A percentile compares a stretch with the other conserved stretches of the same genome.
These are phyloP conservation scores for Spongilla lacustris DNA, from an alignment of 37 sponge, comb jelly and placozoan species.

Conservation along the genomic window DNA sequence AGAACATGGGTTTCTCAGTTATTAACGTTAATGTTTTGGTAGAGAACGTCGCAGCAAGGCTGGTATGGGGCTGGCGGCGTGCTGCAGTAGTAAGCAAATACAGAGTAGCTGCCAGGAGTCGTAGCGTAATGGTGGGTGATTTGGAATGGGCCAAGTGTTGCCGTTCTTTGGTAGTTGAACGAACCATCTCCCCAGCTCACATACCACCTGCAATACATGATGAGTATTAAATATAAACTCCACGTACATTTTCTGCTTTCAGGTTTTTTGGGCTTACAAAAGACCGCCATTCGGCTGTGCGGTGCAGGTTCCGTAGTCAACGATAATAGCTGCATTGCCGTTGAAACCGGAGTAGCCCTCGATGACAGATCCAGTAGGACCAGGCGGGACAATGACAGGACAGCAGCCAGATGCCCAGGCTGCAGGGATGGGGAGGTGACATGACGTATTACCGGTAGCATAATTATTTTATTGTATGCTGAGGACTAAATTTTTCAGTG, in stretches of 20 bases:
- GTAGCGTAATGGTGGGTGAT: constrained; percentile 1
- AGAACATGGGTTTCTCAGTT: too few relatives aligned
- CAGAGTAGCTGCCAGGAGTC: neutral
- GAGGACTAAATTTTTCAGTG: too few relatives aligned
- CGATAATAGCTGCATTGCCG: constrained; percentile 9
- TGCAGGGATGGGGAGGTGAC: too few relatives aligned
- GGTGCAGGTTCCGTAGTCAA: constrained; percentile 8
- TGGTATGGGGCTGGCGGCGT: neutral
- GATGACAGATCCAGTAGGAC: neutral
- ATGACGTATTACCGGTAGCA: too few relatives aligned
- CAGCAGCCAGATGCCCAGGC: neutral
- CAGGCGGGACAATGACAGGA: neutral
- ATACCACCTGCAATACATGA: constrained; percentile 3
- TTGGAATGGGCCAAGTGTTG: constrained; percentile 6
- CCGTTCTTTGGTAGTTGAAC: neutral
- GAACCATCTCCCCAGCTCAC: constrained; percentile 24
- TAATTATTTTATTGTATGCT: too few relatives aligned
- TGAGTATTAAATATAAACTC: too few relatives aligned
- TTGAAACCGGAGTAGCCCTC: neutral
- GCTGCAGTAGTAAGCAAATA: constrained; percentile 6
- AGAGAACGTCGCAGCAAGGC: neutral
- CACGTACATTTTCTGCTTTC: neutral
- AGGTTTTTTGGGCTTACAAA: neutral
- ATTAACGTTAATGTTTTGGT: neutral
- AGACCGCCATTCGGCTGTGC: neutral